Evolutionary conservation across 2,888 invertebrate species (phyloP), one percentile per base, ranked within the genome.

Genomic region (Hirtodrosophila duncani): DNA sequence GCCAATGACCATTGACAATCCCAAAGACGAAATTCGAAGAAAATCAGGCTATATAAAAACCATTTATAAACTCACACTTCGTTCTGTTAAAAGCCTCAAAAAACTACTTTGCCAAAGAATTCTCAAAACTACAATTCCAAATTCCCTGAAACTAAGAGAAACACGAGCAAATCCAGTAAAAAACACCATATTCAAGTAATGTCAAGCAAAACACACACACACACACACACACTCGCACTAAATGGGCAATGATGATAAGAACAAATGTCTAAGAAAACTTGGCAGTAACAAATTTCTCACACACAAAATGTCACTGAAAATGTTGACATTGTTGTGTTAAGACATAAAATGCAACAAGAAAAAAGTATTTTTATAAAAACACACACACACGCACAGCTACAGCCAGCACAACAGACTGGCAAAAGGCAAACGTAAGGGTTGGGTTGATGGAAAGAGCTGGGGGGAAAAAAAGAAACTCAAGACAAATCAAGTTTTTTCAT

Each of bases 401-500:
- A 26, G 26, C 17, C 13, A 44, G 18, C 4, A 16, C 8, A 16
- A 26, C 7, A 26, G 10, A 46, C 26, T 57, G 57, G n/a, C 23
- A 21, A 17, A 48, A 6, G 6, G 11, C 30, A 36, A 39, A 24
- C 11, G 14, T 2, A n/a, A 29, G 34, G 30, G 27, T 24, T 37
- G 21, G 34, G 11, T 29, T 23, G 23, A 20, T n/a, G 26, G 14
- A 6, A 7, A 30, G 10, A 10, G 23, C 13, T 2, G 4, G 26
- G 23, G 33, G 9, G 18, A 23, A 10, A 21, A 13, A 18, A n/a
- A 36, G 42, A 21, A 29, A n/a, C 34, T 13, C 16, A 13, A 49
- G 49, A 66, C 68, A 74, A 74, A 74, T 74, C 79, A 68, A 68
- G 79, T 56, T 57, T 59, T 56, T 66, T 71, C 75, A 78, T 68